These are phyloP conservation scores for Mylabris phalerata DNA, from an alignment of 1,140 invertebrate genomes.

Conservation along the genomic window DNA sequence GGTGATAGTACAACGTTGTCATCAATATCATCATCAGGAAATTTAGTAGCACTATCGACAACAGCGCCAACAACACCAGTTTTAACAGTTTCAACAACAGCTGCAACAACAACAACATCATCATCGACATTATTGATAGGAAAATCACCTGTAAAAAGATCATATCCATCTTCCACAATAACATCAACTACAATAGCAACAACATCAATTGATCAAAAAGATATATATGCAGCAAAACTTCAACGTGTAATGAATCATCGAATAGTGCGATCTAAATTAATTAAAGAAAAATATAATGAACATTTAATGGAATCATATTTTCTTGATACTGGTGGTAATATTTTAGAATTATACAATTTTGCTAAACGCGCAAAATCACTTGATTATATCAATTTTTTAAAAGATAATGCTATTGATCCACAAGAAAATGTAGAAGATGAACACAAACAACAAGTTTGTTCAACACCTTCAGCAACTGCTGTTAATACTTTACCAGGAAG, in stretches of 20 bases:
- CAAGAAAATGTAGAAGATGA: constrained; percentile 53
- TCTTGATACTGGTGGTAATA: constrained; percentile 75
- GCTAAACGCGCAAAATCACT: constrained; percentile 67
- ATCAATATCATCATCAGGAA: not conserved
- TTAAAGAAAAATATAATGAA: constrained; percentile 61
- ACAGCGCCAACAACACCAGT: constrained; percentile 35
- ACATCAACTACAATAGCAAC: constrained; percentile 37
- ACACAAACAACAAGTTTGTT: constrained; percentile 12
- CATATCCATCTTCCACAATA: not conserved
- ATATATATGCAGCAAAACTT: constrained; percentile 34
- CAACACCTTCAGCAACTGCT: constrained; percentile 34
- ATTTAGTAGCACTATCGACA: not conserved
- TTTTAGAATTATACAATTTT: constrained; percentile 80
- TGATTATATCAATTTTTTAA: constrained; percentile 66
- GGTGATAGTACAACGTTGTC: constrained; percentile 8
- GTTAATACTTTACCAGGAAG: constrained; percentile 36
- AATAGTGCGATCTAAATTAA: constrained; percentile 37
- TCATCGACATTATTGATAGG: no score
- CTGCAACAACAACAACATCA: no score
- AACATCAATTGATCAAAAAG: constrained; percentile 35
- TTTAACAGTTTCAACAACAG: no score
- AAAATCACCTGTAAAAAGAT: no score
- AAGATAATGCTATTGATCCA: constrained; percentile 65
- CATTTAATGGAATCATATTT: constrained; percentile 78
- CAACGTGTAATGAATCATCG: constrained; percentile 39